Conservation (phyloP, 2,797 vertebrate species). For the Acrossocheilus fasciatus region DNA sequence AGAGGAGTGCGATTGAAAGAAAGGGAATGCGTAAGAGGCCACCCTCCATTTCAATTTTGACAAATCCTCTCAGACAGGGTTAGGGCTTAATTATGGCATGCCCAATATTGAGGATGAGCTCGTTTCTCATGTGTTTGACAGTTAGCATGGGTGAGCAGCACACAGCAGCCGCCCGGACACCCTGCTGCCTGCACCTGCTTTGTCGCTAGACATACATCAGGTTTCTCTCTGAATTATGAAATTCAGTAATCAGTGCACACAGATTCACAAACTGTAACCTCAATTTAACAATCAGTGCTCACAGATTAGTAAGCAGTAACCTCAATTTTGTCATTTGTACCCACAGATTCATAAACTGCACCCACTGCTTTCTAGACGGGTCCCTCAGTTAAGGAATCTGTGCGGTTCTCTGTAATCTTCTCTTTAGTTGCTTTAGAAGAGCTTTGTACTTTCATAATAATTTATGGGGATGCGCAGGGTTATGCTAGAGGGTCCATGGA, state of each 20-base stretch:
- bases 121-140: slow-evolving; percentile 67
- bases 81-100: slow-evolving; percentile 80
- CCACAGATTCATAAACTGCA: neutral
- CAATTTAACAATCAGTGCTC: slow-evolving; percentile 1
- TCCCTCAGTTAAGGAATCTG: neutral
- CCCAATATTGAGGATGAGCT: slow-evolving; percentile 66
- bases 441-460: neutral
- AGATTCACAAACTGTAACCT: slow-evolving; percentile 3
- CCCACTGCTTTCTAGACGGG: neutral
- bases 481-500: neutral
- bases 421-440: neutral
- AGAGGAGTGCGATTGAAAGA: slow-evolving; percentile 12
- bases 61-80: slow-evolving; percentile 82
- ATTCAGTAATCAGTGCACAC: neutral
- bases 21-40: slow-evolving; percentile 46
- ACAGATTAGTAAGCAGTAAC: neutral
- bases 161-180: slow-evolving; percentile 55
- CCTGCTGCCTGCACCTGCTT: slow-evolving; percentile 47
- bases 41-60: slow-evolving; percentile 77
- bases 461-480: neutral
- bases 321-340: neutral
- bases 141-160: slow-evolving; percentile 53
- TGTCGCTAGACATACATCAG: slow-evolving; percentile 28
- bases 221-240: slow-evolving; percentile 23
- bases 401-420: neutral